Base-by-base conservation (phyloP, 1,140 invertebrate species). In the Bombus terrestris region DNA sequence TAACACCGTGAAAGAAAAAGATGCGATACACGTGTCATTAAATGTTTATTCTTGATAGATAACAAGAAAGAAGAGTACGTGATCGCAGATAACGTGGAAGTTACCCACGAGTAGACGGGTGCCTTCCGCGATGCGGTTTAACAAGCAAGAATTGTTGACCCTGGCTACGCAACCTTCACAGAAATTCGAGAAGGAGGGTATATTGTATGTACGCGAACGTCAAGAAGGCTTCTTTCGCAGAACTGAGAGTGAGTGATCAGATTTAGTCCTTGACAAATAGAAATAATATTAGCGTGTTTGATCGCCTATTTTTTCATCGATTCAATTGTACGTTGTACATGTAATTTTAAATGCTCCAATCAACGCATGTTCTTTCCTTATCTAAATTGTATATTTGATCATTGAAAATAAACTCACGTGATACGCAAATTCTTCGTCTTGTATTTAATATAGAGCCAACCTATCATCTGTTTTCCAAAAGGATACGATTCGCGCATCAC, bases 151-250 rank as follows among this genome's bases (percentile, higher is more conserved):
- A 94, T 94, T 99, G 88, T 96, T 97, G 86, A 97, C 97, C 78
- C 94, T 99, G 93, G 98, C 98, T 72, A 97, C 97, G 13, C 98
- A 98, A 94, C 97, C 98, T 41, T 97, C 97, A 25, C 97, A 97
- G 90, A 98, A 97, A 94, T 99, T 98, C 95, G 98, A 99, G 93
- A 98, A 98, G 92, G 98, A 99, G 96, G 98, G 98, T 35, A 96
- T 98, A 87, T 96, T 99, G 75, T 97, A 97, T 79, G 96, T 99
- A 71, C 97, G 96, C 85, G 98, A 99, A 94, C 97, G 97, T 87
- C 98, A 98, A 92, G 98, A 99, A 93, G 97, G 98, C 73, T 98
- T 99, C 95, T 98, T 99, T 95, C 97, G 98, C 91, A 96, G 97
- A 94, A 97, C 97, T 84, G 98, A 99, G 96, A 98, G 98, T 99